Evolutionary conservation across 2,888 invertebrate species (phyloP).

Genomic region (Drosophila helvetica): DNA sequence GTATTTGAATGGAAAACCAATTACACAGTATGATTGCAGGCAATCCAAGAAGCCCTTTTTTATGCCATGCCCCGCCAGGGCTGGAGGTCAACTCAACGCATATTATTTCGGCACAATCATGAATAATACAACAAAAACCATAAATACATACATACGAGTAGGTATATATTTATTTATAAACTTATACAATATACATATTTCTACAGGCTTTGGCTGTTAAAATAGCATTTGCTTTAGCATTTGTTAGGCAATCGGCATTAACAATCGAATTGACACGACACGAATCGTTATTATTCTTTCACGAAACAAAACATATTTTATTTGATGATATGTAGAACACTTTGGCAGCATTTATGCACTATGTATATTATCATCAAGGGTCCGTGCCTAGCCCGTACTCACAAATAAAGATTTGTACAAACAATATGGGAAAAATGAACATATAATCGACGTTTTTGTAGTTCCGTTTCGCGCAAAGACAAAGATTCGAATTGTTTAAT

Average conservation of each 20-base stretch:
- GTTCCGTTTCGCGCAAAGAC: conserved; percentile 25
- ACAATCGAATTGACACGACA: conserved; percentile 11
- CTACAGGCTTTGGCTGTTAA: conserved; percentile 31
- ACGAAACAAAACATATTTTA: conserved; percentile 1
- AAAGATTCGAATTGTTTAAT: conserved; percentile 30
- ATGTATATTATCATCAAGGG: no score
- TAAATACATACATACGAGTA: conserved; percentile 25
- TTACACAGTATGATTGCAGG: not conserved
- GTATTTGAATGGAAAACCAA: not conserved
- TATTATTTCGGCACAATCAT: conserved; percentile 26
- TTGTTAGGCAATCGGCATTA: conserved; percentile 35
- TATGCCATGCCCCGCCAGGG: conserved; percentile 13
- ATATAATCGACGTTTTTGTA: conserved; percentile 63
- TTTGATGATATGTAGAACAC: no score
- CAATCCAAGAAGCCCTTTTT: not conserved
- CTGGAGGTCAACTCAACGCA: conserved; percentile 33
- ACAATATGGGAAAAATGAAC: conserved; percentile 74
- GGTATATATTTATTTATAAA: conserved; percentile 22
- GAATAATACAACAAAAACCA: not conserved
- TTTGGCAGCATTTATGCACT: no score
- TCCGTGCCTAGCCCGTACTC: conserved; percentile 62
- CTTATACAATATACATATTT: conserved; percentile 27
- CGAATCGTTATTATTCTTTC: conserved; percentile 23
- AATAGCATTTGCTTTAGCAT: conserved; percentile 18
- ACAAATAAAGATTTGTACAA: conserved; percentile 73